phyloP scores from a whole-genome alignment of 2,888 invertebrate genomes.

The Caenorhabditis macrosperma region DNA sequence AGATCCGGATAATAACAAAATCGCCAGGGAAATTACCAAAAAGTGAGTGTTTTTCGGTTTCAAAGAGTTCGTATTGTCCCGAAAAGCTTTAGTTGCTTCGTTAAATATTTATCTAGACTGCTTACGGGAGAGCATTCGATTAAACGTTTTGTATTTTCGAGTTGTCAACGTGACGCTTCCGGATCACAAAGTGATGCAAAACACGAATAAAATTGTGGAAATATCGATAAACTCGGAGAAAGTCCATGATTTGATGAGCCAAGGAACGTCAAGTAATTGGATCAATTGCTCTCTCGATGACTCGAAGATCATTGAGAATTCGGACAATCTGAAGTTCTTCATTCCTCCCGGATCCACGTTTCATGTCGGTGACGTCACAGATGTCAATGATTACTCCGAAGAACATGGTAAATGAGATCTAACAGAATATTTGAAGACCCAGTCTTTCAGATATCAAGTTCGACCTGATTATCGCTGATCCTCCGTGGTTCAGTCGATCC shows the following conservation, averaged over 20 bases:
- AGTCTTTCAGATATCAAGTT: conserved; percentile 82
- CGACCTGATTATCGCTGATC: conserved; percentile 91
- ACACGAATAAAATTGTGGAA: too few species aligned
- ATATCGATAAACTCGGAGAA: not conserved
- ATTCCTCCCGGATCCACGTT: conserved; percentile 55
- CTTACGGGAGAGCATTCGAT: too few species aligned
- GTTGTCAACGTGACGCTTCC: conserved; percentile 23
- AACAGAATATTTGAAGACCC: too few species aligned
- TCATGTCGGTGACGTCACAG: conserved; percentile 52
- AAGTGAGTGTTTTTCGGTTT: conserved; percentile 5
- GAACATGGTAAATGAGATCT: too few species aligned
- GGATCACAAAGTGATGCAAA: too few species aligned
- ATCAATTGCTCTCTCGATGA: not conserved
- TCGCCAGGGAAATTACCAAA: conserved; percentile 46
- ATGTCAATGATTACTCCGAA: conserved; percentile 40
- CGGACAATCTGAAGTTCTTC: conserved; percentile 3
- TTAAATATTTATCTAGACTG: too few species aligned
- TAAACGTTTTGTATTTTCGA: too few species aligned
- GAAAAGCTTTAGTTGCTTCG: too few species aligned
- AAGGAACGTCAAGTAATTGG: conserved; percentile 47
- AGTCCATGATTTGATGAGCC: conserved; percentile 16
- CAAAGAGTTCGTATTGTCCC: too few species aligned
- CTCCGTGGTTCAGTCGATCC: conserved; percentile 97
- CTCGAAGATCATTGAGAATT: conserved; percentile 12
- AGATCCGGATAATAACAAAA: conserved; percentile 58